These are phyloP conservation scores for Xestia xanthographa DNA, from an alignment of 2,888 invertebrate species.

Conservation along the genomic window DNA sequence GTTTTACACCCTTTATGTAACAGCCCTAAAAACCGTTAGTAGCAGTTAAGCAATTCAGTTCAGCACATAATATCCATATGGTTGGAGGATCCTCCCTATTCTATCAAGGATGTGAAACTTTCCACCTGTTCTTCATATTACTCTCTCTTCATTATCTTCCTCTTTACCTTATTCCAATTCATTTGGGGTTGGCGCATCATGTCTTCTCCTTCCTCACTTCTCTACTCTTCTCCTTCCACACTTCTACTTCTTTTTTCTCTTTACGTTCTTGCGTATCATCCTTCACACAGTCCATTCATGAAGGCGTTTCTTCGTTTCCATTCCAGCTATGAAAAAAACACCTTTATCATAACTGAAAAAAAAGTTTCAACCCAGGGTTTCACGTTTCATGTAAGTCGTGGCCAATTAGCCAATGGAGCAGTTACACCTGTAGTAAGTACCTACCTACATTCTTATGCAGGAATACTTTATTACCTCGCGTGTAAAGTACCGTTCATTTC, in stretches of 20 bases:
- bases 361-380: neutral
- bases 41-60: neutral
- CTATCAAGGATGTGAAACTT: neutral
- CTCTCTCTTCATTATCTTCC: no score
- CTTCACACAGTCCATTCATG: neutral
- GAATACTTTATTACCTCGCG: slow-evolving; percentile 48
- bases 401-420: slow-evolving; percentile 1
- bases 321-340: no score
- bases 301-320: no score
- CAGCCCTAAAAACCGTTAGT: neutral
- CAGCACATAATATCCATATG: neutral
- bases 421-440: neutral
- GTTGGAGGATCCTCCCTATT: neutral
- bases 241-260: neutral
- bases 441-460: neutral
- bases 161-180: no score
- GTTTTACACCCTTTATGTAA: no score
- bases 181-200: no score
- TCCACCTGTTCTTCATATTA: neutral
- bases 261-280: neutral
- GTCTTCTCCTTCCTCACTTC: no score
- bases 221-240: no score
- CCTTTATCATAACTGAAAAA: neutral
- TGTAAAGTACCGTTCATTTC: slow-evolving; percentile 44
- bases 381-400: neutral